Percentiles rank a stretch among this genome's conserved stretches.
Conservation (phyloP, 2,888 invertebrate genomes). For the Thysanoteuthis rhombus region DNA sequence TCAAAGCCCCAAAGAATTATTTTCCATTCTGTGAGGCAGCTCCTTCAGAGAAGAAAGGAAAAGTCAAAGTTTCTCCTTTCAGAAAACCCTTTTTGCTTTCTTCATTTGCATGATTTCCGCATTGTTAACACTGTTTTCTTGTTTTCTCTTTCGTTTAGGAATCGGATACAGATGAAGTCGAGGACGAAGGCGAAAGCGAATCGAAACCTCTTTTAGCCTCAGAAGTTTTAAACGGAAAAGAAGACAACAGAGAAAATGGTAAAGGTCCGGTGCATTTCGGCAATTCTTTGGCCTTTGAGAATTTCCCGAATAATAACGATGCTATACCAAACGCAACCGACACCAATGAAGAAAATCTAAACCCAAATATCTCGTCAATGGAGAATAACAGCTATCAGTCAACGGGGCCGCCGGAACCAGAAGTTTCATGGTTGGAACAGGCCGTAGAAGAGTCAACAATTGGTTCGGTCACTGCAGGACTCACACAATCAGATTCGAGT, state of each 20-base stretch:
- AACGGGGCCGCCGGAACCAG: not conserved
- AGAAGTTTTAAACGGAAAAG: conserved; percentile 14
- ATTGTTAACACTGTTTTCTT: not conserved
- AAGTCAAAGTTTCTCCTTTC: too few relatives aligned
- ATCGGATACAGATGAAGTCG: conserved; percentile 12
- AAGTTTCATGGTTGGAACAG: conserved; percentile 16
- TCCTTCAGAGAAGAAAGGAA: too few relatives aligned
- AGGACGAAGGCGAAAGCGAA: conserved; percentile 29
- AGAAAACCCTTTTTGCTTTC: too few relatives aligned
- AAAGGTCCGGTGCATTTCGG: not conserved
- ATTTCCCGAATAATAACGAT: conserved; percentile 25
- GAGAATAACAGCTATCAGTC: not conserved
- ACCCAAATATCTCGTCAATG: not conserved
- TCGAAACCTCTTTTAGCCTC: conserved; percentile 22
- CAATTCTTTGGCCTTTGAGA: conserved; percentile 20
- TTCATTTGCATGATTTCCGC: not conserved
- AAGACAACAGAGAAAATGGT: conserved; percentile 12
- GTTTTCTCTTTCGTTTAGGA: not conserved
- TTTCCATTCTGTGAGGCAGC: too few relatives aligned
- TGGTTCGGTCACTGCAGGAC: conserved; percentile 69
- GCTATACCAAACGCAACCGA: not conserved
- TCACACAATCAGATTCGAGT: conserved; percentile 84
- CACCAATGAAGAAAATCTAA: not conserved
- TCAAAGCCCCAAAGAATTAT: too few relatives aligned
- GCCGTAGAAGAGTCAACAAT: conserved; percentile 26